Evolutionary conservation across 2,888 invertebrate species (phyloP).

Genomic region (Drosophila eohydei): DNA sequence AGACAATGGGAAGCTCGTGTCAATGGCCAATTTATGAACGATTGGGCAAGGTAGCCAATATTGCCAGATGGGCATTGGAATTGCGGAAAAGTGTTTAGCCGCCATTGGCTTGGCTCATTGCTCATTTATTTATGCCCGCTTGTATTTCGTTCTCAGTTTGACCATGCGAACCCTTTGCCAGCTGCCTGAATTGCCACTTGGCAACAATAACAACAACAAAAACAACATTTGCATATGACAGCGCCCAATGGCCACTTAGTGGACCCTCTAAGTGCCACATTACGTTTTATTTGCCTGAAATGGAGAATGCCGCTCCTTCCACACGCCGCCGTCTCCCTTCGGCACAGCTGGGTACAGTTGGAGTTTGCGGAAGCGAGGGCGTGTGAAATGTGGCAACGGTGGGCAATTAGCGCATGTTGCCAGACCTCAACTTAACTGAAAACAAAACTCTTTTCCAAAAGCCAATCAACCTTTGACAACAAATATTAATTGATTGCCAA

Average conservation of each 20-base stretch:
- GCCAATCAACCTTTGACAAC: neutral
- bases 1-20: no score
- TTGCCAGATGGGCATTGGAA: conserved; percentile 22
- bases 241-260: conserved; percentile 54
- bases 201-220: conserved; percentile 21
- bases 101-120: conserved; percentile 16
- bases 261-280: conserved; percentile 49
- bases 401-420: neutral
- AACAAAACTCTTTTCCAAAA: neutral
- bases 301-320: conserved; percentile 1
- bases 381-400: conserved; percentile 21
- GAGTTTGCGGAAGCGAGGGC: neutral
- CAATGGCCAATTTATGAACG: conserved; percentile 27
- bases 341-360: conserved; percentile 19
- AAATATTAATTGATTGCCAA: neutral
- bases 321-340: neutral
- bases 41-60: conserved; percentile 6
- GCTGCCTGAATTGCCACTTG: conserved; percentile 61
- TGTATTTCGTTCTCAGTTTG: conserved; percentile 42
- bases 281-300: conserved; percentile 52
- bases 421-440: neutral
- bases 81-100: conserved; percentile 30
- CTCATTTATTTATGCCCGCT: conserved; percentile 44
- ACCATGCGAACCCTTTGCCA: conserved; percentile 53
- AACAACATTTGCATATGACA: conserved; percentile 43